Evolutionary conservation across 2,797 vertebrate species (phyloP).

Genomic region (Podarcis siculus): DNA sequence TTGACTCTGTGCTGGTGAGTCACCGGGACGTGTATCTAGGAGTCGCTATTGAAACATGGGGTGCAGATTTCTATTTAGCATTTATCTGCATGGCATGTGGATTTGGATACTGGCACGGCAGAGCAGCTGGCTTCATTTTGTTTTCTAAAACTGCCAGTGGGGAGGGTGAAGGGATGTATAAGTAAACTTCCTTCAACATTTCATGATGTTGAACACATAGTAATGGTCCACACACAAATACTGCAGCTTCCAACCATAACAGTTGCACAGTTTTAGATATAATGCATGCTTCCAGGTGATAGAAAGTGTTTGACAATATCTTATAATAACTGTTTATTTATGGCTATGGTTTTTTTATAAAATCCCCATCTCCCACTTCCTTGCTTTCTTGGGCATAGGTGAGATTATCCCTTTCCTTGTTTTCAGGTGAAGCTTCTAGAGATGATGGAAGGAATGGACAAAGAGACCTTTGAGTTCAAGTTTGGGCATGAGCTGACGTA

Average conservation of each 20-base stretch:
- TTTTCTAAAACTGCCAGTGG: neutral
- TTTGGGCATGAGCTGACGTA: slow-evolving; percentile 96
- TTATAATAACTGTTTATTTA: neutral
- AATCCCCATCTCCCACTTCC: neutral
- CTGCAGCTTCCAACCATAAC: neutral
- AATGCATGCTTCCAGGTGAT: neutral
- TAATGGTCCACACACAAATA: neutral
- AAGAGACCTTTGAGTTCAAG: slow-evolving; percentile 93
- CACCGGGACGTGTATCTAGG: neutral
- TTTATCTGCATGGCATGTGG: neutral
- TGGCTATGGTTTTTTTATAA: neutral
- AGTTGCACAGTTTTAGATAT: neutral
- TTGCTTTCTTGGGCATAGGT: neutral
- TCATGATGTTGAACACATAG: neutral
- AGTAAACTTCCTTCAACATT: neutral
- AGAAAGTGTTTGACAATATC: neutral
- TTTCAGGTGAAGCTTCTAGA: slow-evolving; percentile 95
- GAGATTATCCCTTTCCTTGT: neutral
- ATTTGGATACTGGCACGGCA: neutral
- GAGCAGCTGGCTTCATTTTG: neutral
- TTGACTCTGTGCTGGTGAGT: slow-evolving; percentile 95
- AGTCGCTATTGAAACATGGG: neutral
- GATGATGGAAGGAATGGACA: slow-evolving; percentile 96
- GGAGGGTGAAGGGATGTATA: neutral
- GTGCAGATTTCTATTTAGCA: neutral